A percentile compares a stretch with the other conserved stretches of the same genome.
phyloP scores from a whole-genome alignment of 2,888 invertebrate species.

The Malacosoma neustria region DNA sequence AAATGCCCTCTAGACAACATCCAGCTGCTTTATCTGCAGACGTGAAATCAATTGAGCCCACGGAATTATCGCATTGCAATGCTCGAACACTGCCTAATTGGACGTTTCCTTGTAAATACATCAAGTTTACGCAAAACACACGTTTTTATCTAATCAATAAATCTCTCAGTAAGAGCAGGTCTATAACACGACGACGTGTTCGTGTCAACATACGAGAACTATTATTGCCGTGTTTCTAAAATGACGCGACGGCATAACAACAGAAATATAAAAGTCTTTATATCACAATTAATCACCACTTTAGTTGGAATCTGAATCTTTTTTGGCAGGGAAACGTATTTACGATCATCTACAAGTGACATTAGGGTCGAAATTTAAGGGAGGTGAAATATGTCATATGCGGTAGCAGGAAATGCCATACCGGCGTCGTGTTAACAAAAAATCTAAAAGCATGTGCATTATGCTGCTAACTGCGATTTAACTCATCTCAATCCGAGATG shows the following conservation, averaged over 20 bases:
- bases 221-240: constrained; percentile 41
- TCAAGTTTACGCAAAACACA: not conserved
- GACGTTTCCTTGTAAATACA: constrained; percentile 40
- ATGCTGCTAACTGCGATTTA: constrained; percentile 67
- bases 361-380: constrained; percentile 24
- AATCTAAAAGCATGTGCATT: constrained; percentile 63
- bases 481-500: constrained; percentile 64
- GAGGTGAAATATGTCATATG: constrained; percentile 18
- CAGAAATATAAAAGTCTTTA: constrained; percentile 65
- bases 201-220: constrained; percentile 32
- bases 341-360: constrained; percentile 19
- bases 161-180: constrained; percentile 6
- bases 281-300: constrained; percentile 69
- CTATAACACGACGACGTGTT: constrained; percentile 23
- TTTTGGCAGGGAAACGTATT: constrained; percentile 15
- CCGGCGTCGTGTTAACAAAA: constrained; percentile 61
- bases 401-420: constrained; percentile 68
- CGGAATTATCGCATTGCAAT: constrained; percentile 64
- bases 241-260: constrained; percentile 55
- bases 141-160: constrained; percentile 1
- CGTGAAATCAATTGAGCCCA: constrained; percentile 62
- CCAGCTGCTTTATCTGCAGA: constrained; percentile 56
- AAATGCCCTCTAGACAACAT: constrained; percentile 53
- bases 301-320: constrained; percentile 33
- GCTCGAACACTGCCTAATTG: constrained; percentile 57